phyloP scores from a whole-genome alignment of 37 sponge, comb jelly and placozoan species.

The Chondrilla cf. caribensis region DNA sequence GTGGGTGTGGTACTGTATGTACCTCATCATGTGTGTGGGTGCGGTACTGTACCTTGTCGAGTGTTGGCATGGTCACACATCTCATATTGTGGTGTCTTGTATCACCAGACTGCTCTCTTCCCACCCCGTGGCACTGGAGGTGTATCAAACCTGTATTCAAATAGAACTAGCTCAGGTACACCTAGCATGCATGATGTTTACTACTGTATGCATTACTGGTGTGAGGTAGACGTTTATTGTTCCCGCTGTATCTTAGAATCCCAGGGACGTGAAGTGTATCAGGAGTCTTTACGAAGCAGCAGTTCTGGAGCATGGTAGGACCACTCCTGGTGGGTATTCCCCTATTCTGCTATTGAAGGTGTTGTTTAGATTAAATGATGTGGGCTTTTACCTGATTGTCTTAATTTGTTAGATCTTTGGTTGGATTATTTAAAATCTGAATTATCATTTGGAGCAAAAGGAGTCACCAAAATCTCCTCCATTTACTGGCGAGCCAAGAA shows the following conservation, averaged over 20 bases:
- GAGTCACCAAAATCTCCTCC: background rate
- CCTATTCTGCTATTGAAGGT: background rate
- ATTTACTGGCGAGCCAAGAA: constrained; percentile 1
- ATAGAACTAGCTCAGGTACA: background rate
- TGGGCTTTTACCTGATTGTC: no score
- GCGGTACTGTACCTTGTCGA: no score
- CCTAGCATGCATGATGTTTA: no score
- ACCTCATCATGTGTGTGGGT: no score
- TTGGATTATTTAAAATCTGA: background rate
- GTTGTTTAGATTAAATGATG: no score
- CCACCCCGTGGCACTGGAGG: background rate
- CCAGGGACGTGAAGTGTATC: background rate
- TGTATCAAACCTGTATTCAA: background rate
- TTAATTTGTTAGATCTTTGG: background rate
- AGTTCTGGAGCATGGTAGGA: background rate
- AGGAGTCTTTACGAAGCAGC: background rate
- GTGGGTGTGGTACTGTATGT: no score
- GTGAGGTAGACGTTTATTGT: no score
- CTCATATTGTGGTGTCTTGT: no score
- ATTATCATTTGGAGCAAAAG: background rate
- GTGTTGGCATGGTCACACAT: no score
- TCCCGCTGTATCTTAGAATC: no score
- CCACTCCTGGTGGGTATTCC: background rate
- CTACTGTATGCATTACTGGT: no score
- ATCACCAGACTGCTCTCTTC: background rate